Conservation (phyloP, 2,113 vertebrate genomes). For the Pardalotus punctatus region DNA sequence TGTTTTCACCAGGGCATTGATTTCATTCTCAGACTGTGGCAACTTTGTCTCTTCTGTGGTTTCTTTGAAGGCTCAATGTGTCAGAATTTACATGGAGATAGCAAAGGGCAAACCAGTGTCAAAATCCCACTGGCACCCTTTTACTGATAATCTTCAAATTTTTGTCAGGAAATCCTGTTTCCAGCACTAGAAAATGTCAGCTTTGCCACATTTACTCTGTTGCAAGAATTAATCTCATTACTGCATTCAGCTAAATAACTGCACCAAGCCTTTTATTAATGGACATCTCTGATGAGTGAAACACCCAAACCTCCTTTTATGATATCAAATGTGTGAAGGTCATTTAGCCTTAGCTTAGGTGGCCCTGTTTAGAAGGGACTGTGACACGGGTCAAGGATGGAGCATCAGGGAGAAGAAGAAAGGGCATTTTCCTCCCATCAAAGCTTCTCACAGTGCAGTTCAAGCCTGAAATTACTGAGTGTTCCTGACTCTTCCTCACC, state of each 20-base stretch:
- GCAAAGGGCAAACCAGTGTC: not conserved
- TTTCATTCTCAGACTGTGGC: not conserved
- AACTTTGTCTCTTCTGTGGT: not conserved
- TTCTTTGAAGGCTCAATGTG: not conserved
- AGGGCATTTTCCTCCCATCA: not conserved
- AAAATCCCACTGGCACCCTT: not conserved
- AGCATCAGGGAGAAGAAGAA: not conserved
- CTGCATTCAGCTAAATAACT: not conserved
- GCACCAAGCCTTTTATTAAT: not conserved
- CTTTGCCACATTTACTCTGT: not conserved
- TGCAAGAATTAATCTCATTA: not conserved
- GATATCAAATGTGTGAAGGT: not conserved
- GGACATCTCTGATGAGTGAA: not conserved
- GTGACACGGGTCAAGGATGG: not conserved
- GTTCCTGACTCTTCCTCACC: not conserved
- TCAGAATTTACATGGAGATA: not conserved
- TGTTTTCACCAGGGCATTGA: not conserved
- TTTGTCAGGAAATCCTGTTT: not conserved
- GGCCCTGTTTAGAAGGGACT: not conserved
- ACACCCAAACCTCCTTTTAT: not conserved
- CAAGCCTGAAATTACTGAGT: not conserved
- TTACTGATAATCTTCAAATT: not conserved
- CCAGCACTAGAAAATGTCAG: not conserved
- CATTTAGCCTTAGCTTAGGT: fast-evolving
- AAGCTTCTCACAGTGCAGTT: not conserved